Evolutionary conservation across 2,888 invertebrate genomes (phyloP).

Genomic region (Cephalotes varians): DNA sequence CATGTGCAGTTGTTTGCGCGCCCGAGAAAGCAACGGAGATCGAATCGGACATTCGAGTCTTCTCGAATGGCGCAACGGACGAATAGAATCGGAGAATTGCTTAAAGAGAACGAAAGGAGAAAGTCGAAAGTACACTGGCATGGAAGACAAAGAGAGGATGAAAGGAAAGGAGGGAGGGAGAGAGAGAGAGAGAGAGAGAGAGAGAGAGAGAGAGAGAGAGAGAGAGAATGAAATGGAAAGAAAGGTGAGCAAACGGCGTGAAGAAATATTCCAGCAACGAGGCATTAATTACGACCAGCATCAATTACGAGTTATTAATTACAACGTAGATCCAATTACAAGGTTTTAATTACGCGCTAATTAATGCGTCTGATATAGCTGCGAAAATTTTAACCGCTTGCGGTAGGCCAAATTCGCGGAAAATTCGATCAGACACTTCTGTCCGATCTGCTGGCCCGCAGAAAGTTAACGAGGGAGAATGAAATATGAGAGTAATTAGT

Average conservation of each 20-base stretch:
- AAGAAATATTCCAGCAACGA: constrained; percentile 13
- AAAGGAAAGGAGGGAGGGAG: neutral
- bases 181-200: no score
- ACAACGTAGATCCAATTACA: constrained; percentile 47
- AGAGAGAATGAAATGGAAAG: neutral
- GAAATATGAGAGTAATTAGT: constrained; percentile 51
- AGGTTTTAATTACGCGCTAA: constrained; percentile 48
- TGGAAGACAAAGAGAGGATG: neutral
- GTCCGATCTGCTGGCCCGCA: neutral
- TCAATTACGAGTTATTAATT: constrained; percentile 51
- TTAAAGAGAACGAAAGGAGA: constrained; percentile 48
- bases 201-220: no score
- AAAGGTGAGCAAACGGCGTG: neutral
- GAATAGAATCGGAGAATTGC: constrained; percentile 41
- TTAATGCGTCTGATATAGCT: constrained; percentile 48
- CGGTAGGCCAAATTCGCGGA: constrained; percentile 34
- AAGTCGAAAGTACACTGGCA: neutral
- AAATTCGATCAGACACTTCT: constrained; percentile 41
- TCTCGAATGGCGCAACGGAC: constrained; percentile 49
- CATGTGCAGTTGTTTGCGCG: constrained; percentile 42
- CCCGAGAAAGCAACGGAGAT: constrained; percentile 32
- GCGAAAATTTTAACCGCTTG: constrained; percentile 38
- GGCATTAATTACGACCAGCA: constrained; percentile 36
- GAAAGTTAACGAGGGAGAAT: constrained; percentile 37
- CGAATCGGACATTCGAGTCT: constrained; percentile 28